Conservation (phyloP, 2,888 invertebrate species). For the Phaonia tiefii region DNA sequence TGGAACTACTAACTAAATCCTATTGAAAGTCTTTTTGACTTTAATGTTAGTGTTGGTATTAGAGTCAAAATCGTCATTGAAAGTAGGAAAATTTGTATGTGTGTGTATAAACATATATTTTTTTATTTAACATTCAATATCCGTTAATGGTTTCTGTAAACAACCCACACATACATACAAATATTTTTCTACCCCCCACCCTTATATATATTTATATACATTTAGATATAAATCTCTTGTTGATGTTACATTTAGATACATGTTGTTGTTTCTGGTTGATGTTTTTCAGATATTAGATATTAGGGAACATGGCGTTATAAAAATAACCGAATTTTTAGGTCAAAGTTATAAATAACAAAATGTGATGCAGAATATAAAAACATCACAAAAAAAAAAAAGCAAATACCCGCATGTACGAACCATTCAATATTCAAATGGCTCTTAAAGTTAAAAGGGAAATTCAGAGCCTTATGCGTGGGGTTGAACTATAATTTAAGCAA, state of each 20-base stretch:
- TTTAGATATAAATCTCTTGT: too few species aligned
- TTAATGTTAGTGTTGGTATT: too few species aligned
- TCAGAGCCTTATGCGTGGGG: too few species aligned
- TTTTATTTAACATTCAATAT: constrained; percentile 52
- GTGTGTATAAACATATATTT: background rate
- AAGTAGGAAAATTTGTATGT: too few species aligned
- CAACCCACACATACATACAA: constrained; percentile 3
- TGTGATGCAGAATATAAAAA: constrained; percentile 7
- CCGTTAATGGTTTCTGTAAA: constrained; percentile 48
- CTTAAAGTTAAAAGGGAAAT: too few species aligned
- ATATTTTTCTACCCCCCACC: background rate
- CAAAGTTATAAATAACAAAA: constrained; percentile 21
- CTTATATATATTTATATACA: background rate
- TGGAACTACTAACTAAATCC: too few species aligned
- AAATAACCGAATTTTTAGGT: constrained; percentile 12
- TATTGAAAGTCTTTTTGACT: too few species aligned
- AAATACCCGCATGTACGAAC: too few species aligned
- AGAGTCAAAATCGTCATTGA: too few species aligned
- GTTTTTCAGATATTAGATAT: constrained; percentile 11
- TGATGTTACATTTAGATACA: constrained; percentile 1
- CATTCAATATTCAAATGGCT: too few species aligned
- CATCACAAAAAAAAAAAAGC: background rate
- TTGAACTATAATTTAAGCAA: too few species aligned
- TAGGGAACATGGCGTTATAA: constrained; percentile 8
- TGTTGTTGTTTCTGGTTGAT: constrained; percentile 1